phyloP scores from a whole-genome alignment of 2,888 invertebrate genomes.

The Trachelus tabidus region DNA sequence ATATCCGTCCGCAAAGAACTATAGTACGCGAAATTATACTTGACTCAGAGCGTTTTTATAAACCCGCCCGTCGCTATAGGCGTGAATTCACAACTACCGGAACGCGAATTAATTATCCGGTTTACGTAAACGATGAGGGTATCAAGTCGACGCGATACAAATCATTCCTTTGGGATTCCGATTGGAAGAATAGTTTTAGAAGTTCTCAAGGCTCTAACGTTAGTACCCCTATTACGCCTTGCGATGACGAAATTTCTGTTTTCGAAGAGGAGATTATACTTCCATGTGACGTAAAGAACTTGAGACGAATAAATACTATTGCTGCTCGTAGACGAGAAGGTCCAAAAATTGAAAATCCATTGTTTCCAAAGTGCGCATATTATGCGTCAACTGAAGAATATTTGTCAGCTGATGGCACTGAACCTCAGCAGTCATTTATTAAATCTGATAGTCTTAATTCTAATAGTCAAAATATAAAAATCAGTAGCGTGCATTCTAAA shows the following conservation, averaged over 20 bases:
- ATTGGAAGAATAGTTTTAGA: slow-evolving; percentile 29
- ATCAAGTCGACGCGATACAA: slow-evolving; percentile 24
- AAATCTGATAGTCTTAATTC: background rate
- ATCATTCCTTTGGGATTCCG: slow-evolving; percentile 45
- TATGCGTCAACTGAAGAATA: background rate
- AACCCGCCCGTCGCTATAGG: slow-evolving; percentile 55
- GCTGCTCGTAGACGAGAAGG: slow-evolving; percentile 21
- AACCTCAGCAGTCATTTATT: background rate
- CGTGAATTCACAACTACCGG: slow-evolving; percentile 62
- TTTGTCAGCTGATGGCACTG: background rate
- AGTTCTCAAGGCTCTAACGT: slow-evolving; percentile 25
- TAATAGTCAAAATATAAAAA: background rate
- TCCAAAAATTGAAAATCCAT: slow-evolving; percentile 16
- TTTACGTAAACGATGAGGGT: slow-evolving; percentile 28
- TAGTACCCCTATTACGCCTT: slow-evolving; percentile 20
- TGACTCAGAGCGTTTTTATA: slow-evolving; percentile 64
- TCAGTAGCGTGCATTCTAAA: background rate
- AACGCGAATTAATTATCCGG: slow-evolving; percentile 59
- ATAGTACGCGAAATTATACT: slow-evolving; percentile 62
- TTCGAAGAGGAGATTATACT: slow-evolving; percentile 20
- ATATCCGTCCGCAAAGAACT: slow-evolving; percentile 35
- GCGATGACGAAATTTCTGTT: slow-evolving; percentile 16
- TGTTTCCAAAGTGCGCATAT: slow-evolving; percentile 25
- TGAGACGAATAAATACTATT: slow-evolving; percentile 30
- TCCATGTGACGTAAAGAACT: slow-evolving; percentile 21